Evolutionary conservation across 1,140 invertebrate genomes (phyloP), one percentile per base, ranked within the genome.

Genomic region (Diuraphis noxia): DNA sequence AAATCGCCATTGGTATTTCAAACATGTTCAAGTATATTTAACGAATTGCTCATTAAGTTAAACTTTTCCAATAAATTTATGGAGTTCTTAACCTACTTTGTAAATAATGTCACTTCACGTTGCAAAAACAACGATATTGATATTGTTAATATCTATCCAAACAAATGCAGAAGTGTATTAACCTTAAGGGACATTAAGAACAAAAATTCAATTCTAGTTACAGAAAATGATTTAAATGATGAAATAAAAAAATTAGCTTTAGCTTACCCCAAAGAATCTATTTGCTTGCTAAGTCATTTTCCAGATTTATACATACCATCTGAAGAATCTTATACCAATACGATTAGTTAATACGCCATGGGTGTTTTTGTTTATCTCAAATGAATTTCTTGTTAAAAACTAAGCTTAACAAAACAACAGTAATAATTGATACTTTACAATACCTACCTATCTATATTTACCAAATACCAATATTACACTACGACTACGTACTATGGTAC

Each of bases 1-100:
- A 82, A 49, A 56, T 91, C 89, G 40, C 43, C 89, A 10, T 30
- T 81, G 21, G 34, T 82, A 3, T 91, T 91, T 21, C 89, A 91
- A 82, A 49, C 77, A 40, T 91, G 89, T 23, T 91, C 89, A 36
- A 91, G 89, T 30, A 91, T 91, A 30, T 81, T 91, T 9, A 91
- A 91, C 23, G 77, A 91, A 82, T 36, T 91, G 30, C 43, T 91
- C 4, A 91, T 91, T 5, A 91, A 52, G 52, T 49, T 81, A 34
- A 91, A 91, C 21, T 91, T 91, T 79, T 36, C 36, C 13, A 36
- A 81, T 25, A 46, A 36, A n/a, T 91, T 91, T 82, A 36, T 91
- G 34, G 36, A 46, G 21, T 82, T 91, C 19, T 82, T 91, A 25
- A 91, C 4, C 2, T 17, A 79, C 17, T 91, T 91, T 52, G 25